Percentiles rank a stretch among this genome's conserved stretches.
phyloP scores from a whole-genome alignment of 92 coral and sea anemone genomes.

The Zoanthus sociatus region DNA sequence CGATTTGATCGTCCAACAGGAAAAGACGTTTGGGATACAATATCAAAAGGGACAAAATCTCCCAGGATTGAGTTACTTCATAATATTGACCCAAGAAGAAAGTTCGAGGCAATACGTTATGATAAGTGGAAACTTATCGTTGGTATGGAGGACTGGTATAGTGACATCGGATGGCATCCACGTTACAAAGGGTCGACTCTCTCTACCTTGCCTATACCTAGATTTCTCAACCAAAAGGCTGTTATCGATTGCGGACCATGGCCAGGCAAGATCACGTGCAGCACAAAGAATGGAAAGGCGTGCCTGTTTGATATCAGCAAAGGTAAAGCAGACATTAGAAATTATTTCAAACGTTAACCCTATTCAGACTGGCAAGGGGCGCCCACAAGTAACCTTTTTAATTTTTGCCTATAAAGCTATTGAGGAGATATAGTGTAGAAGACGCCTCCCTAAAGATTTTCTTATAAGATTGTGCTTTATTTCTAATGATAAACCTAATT shows the following conservation, averaged over 20 bases:
- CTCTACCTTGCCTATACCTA: conserved; percentile 57
- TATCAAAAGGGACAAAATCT: conserved; percentile 78
- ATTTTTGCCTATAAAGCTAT: too few relatives aligned
- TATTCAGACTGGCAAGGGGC: too few relatives aligned
- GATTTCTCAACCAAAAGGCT: conserved; percentile 54
- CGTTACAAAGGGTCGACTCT: conserved; percentile 62
- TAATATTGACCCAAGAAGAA: conserved; percentile 90
- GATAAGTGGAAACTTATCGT: conserved; percentile 79
- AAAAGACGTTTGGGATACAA: conserved; percentile 92
- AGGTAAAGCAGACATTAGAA: conserved; percentile 35
- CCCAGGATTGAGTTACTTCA: conserved; percentile 95
- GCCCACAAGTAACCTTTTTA: too few relatives aligned
- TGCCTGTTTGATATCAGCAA: conserved; percentile 76
- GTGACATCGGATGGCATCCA: conserved; percentile 76
- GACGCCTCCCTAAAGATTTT: too few relatives aligned
- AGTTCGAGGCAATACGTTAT: conserved; percentile 80
- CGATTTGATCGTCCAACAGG: conserved; percentile 22
- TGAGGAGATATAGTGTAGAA: too few relatives aligned
- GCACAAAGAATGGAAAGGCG: conserved; percentile 63
- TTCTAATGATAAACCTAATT: too few relatives aligned
- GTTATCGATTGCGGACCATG: conserved; percentile 69
- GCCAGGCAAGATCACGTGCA: conserved; percentile 67
- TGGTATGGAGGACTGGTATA: conserved; percentile 89
- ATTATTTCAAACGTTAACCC: too few relatives aligned
- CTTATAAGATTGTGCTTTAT: too few relatives aligned